Base-by-base conservation (phyloP, 2,797 vertebrate genomes). In the Lacerta bilineata region DNA sequence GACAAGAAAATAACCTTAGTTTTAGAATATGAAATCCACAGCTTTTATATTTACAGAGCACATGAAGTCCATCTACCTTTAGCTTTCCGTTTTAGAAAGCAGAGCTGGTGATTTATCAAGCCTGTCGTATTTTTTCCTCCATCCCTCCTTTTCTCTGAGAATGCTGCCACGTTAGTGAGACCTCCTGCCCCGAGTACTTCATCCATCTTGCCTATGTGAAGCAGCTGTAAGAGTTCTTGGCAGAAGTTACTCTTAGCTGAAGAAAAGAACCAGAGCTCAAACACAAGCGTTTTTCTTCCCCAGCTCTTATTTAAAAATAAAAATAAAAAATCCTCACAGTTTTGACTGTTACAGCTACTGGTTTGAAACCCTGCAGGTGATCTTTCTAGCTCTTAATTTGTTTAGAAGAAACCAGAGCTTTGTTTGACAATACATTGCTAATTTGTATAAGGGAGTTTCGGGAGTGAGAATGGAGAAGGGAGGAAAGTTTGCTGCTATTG, bases 51-150 rank as follows among this genome's bases (percentile, higher is more conserved):
- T 68, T 82, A 20, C 33, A 61, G 50, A 71, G 15, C 7, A 25
- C 55, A 2, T 61, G n/a, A 3, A 36, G 27, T 4, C 3, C 43
- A 50, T 55, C 64, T 78, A 7, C 17, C 50, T 43, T 64, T 29
- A 50, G 11, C 55, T 83, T 3, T 33, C 71, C 18, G 5, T 50
- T n/a, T 69, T 50, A 11, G 83, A 1, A 0, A 0, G 0, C 36
- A 84, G 46, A 0, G 0, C 41, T 27, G 0, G 0, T 87, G 0
- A 0, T 43, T 55, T 81, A 10, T 29, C 23, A 11, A 0, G 3
- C 36, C 29, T 87, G 74, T n/a, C 39, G 9, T 43, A 5, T 83
- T 88, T 82, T 43, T 66, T 3, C 33, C 29, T 20, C n/a, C 61
- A 18, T 20, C 25, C 3, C 3, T 0, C 0, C 0, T 0, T 80